phyloP scores from a whole-genome alignment of 1,140 invertebrate genomes.

The Sarcophaga bullata region DNA sequence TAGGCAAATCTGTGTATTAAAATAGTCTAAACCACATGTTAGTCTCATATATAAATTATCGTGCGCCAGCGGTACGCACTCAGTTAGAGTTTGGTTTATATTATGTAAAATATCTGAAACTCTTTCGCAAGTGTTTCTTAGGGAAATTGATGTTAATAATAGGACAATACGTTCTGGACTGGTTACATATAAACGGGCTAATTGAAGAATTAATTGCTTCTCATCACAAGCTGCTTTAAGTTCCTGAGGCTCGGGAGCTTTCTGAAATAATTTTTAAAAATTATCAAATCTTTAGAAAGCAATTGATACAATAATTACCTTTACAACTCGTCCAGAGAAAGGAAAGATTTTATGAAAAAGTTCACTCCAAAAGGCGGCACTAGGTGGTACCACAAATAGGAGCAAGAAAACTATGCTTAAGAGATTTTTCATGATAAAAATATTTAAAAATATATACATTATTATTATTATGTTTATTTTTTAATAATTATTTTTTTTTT shows the following conservation, averaged over 20 bases:
- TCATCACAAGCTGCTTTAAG: slow-evolving; percentile 52
- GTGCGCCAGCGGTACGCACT: slow-evolving; percentile 47
- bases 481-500: no score
- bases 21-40: slow-evolving; percentile 50
- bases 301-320: background rate
- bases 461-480: no score
- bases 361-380: background rate
- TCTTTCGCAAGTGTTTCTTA: slow-evolving; percentile 49
- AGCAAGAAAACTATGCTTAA: no score
- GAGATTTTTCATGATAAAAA: no score
- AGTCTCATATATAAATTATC: slow-evolving; percentile 58
- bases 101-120: slow-evolving; percentile 50
- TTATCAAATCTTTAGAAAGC: slow-evolving; percentile 1
- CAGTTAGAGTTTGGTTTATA: slow-evolving; percentile 46
- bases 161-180: slow-evolving; percentile 61
- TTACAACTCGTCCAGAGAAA: slow-evolving; percentile 5
- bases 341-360: slow-evolving; percentile 23
- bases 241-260: background rate
- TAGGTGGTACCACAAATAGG: no score
- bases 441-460: no score
- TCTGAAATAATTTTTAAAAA: background rate
- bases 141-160: slow-evolving; percentile 51
- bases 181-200: slow-evolving; percentile 57
- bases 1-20: slow-evolving; percentile 51
- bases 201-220: slow-evolving; percentile 57